phyloP scores from a whole-genome alignment of 2,888 invertebrate species.

The Drosophila neoperkinsi region DNA sequence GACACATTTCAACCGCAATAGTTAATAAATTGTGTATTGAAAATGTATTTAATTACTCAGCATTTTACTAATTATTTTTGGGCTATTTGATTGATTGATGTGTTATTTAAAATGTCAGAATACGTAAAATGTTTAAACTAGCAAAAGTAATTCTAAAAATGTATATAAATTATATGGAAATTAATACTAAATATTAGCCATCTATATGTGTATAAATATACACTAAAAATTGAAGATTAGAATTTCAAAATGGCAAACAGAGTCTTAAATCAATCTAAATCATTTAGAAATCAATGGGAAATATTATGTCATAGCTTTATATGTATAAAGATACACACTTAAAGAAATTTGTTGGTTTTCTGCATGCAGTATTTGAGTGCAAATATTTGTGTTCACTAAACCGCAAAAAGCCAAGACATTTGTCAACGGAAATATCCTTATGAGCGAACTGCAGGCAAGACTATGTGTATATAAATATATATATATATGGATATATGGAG shows the following conservation, averaged over 20 bases:
- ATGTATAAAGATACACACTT: constrained; percentile 3
- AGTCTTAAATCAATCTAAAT: not conserved
- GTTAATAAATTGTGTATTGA: not conserved
- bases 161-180: not conserved
- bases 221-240: not conserved
- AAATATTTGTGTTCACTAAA: constrained; percentile 68
- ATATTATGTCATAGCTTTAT: constrained; percentile 28
- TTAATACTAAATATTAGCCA: rapidly evolving
- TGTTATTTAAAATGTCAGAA: not conserved
- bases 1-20: constrained; percentile 13
- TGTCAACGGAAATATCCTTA: constrained; percentile 50
- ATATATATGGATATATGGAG: not conserved
- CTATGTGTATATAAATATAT: not conserved
- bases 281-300: not conserved
- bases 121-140: not conserved
- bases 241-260: not conserved
- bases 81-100: not conserved
- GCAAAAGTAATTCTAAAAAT: not conserved
- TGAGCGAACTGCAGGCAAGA: constrained; percentile 7
- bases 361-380: constrained; percentile 51
- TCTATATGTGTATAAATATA: not conserved
- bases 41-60: not conserved
- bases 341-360: constrained; percentile 48
- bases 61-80: not conserved
- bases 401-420: constrained; percentile 76